A percentile compares a stretch with the other conserved stretches of the same genome.
Conservation (phyloP, 2,113 vertebrate genomes). For the Anser cygnoides region DNA sequence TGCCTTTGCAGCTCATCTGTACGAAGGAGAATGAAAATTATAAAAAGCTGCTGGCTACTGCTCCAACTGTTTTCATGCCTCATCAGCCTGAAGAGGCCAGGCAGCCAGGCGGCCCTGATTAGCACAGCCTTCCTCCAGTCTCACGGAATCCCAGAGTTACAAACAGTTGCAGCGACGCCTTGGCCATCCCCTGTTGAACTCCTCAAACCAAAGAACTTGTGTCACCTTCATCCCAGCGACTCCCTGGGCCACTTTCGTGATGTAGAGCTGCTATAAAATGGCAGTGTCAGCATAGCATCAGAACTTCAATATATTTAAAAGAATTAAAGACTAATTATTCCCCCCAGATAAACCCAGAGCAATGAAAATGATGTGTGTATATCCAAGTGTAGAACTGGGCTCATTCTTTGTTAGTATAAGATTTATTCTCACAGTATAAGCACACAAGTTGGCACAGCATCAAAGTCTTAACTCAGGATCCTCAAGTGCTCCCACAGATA, state of each 20-base stretch:
- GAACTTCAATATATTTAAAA: neutral
- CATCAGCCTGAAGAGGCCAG: neutral
- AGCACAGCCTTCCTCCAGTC: neutral
- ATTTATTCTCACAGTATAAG: neutral
- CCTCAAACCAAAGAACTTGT: neutral
- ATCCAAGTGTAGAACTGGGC: neutral
- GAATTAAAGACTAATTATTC: conserved; percentile 4
- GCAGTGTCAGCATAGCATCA: neutral
- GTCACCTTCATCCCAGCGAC: neutral
- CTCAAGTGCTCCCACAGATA: conserved; percentile 19
- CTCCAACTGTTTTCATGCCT: conserved; percentile 31
- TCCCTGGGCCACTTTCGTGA: neutral
- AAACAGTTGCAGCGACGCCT: neutral
- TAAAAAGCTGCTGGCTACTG: conserved; percentile 24
- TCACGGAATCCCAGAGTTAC: neutral
- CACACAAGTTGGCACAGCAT: conserved; percentile 11
- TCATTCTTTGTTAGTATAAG: neutral
- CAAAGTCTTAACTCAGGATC: conserved; percentile 30
- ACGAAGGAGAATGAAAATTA: conserved; percentile 21
- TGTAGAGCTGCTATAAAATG: neutral
- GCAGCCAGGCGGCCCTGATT: neutral
- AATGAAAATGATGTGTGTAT: neutral
- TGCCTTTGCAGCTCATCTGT: neutral
- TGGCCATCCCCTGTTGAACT: neutral
- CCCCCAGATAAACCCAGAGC: neutral